phyloP scores from a whole-genome alignment of 2,113 vertebrate species.

The Nymphicus hollandicus region DNA sequence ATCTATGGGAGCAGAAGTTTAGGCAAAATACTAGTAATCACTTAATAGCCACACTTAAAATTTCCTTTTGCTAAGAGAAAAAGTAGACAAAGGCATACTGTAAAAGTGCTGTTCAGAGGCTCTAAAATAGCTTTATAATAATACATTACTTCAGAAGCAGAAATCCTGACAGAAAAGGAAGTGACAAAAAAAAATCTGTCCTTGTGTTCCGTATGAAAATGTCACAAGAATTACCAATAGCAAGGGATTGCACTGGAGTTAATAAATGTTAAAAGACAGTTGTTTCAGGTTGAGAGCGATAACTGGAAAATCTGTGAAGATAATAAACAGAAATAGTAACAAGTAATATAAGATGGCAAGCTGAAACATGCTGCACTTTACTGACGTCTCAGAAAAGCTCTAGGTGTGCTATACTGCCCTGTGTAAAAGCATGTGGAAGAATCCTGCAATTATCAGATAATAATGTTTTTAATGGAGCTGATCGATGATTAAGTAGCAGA shows the following conservation, averaged over 20 bases:
- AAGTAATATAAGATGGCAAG: background rate
- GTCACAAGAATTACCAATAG: background rate
- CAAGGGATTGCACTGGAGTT: background rate
- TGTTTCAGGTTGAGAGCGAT: background rate
- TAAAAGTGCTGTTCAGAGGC: background rate
- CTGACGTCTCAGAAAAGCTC: background rate
- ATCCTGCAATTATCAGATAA: background rate
- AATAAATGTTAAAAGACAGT: background rate
- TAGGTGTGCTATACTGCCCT: background rate
- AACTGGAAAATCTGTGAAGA: background rate
- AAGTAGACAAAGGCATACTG: background rate
- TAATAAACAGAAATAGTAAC: background rate
- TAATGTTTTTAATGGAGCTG: background rate
- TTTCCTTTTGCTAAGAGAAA: background rate
- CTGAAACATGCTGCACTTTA: background rate
- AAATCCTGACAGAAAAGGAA: background rate
- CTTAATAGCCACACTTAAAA: background rate
- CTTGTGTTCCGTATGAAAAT: background rate
- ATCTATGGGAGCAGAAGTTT: background rate
- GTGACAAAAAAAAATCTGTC: background rate
- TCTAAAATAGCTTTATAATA: background rate
- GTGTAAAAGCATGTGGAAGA: background rate
- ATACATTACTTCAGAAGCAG: background rate
- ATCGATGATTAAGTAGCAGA: conserved; percentile 36
- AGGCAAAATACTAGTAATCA: background rate